Evolutionary conservation across 2,888 invertebrate species (phyloP).

Genomic region (Cyrtodaria siliqua): DNA sequence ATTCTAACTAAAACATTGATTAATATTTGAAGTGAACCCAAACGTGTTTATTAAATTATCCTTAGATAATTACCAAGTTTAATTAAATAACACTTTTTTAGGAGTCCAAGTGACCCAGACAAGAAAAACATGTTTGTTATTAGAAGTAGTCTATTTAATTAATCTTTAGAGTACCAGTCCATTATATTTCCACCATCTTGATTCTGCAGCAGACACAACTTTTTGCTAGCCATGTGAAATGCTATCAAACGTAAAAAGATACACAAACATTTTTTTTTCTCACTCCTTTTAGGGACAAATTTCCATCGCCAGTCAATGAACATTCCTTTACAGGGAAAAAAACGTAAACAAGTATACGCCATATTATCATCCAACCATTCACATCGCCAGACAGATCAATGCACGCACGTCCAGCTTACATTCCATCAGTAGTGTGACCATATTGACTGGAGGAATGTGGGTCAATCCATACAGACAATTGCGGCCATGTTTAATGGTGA

Average conservation of each 20-base stretch:
- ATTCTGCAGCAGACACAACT: neutral
- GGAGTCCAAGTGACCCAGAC: too few relatives aligned
- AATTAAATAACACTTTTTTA: too few relatives aligned
- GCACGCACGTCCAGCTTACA: neutral
- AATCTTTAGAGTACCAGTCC: slow-evolving; percentile 1
- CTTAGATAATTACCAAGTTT: too few relatives aligned
- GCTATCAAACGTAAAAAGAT: too few relatives aligned
- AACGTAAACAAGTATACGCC: neutral
- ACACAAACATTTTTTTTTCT: too few relatives aligned
- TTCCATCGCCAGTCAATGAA: neutral
- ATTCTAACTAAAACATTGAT: too few relatives aligned
- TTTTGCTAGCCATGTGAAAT: too few relatives aligned
- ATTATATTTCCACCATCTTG: slow-evolving; percentile 5
- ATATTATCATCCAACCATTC: neutral
- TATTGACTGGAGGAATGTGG: slow-evolving; percentile 15
- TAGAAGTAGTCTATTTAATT: too few relatives aligned
- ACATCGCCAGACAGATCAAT: neutral
- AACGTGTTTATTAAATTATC: too few relatives aligned
- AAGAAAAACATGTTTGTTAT: too few relatives aligned
- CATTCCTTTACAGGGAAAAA: neutral
- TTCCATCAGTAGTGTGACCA: neutral
- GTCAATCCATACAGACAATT: slow-evolving; percentile 9
- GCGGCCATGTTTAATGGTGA: slow-evolving; percentile 16
- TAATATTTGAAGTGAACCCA: too few relatives aligned
- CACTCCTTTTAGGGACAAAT: too few relatives aligned